Evolutionary conservation across 2,888 invertebrate species (phyloP), one percentile per base, ranked within the genome.

Genomic region (Tolmerus cingulatus): DNA sequence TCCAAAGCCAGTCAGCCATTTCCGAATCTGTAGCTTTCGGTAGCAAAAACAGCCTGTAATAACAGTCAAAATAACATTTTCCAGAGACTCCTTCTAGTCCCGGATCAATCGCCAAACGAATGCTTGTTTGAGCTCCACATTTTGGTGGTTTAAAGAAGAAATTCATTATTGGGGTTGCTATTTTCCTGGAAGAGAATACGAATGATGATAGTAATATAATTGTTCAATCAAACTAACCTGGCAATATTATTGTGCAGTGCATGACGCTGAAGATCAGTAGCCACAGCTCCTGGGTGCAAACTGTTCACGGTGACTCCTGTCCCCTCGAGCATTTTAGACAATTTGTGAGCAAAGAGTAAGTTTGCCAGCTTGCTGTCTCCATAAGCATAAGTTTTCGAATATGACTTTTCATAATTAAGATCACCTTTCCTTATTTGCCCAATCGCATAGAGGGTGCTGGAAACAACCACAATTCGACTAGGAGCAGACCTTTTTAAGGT

Each of bases 281-380:
- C 93, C 82, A 96, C 94, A 0, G 95, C 93, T 1, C 96, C 96
- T 0, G 96, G 96, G 90, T 96, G 96, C 1, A 96, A 90, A 87
- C 94, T 92, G 91, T 96, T 96, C 0, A 94, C 94, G 81, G 93
- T 95, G 2, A 96, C 93, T 7, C 94, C 94, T 12, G 89, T 89
- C 1, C 88, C 95, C 94, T 94, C 92, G 55, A 96, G 90, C 91
- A 94, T 93, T 87, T 93, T 93, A 0, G 95, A 94, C 43, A 97
- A 92, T 91, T 95, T 95, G 89, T 92, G 94, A 0, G 95, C 94
- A 90, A 96, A 96, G 40, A 97, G 90, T 51, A 96, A 90, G 91
- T 96, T 96, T 0, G 96, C 96, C 34, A 96, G 92, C 93, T 97
- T 96, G 91, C 96, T 96, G 91, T 95, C 95, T 40, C 92, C 92